These are phyloP conservation scores for Diplolepis rosae DNA, from an alignment of 2,888 invertebrate species.

Conservation along the genomic window DNA sequence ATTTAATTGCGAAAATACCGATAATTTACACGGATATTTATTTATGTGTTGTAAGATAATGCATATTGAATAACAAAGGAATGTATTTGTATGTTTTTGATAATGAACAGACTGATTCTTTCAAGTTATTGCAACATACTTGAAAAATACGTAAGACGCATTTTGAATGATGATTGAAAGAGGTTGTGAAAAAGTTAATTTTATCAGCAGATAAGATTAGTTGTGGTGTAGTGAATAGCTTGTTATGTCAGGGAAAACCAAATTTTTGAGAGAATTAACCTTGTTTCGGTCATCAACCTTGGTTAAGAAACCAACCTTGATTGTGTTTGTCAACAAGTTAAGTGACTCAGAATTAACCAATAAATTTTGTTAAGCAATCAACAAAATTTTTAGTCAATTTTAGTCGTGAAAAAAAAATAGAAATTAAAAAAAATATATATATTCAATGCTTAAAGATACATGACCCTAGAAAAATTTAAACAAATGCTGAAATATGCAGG, in stretches of 20 bases:
- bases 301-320: slow-evolving; percentile 22
- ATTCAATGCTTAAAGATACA: too few species aligned
- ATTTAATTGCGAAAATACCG: background rate
- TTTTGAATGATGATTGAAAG: background rate
- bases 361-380: slow-evolving; percentile 10
- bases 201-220: background rate
- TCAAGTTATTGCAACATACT: slow-evolving; percentile 4
- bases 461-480: background rate
- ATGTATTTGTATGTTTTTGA: background rate
- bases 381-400: background rate
- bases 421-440: background rate
- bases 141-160: background rate
- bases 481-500: background rate
- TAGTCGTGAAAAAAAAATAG: background rate
- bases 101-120: background rate
- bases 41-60: background rate
- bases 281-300: slow-evolving; percentile 31
- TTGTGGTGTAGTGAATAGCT: background rate
- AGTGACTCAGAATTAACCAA: slow-evolving; percentile 16
- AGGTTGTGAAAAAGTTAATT: background rate
- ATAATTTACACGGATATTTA: slow-evolving; percentile 1
- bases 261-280: background rate
- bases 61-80: background rate
- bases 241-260: background rate
- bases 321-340: slow-evolving; percentile 24